phyloP scores from a whole-genome alignment of 2,888 invertebrate species.

The Tetheella fluctuosa region DNA sequence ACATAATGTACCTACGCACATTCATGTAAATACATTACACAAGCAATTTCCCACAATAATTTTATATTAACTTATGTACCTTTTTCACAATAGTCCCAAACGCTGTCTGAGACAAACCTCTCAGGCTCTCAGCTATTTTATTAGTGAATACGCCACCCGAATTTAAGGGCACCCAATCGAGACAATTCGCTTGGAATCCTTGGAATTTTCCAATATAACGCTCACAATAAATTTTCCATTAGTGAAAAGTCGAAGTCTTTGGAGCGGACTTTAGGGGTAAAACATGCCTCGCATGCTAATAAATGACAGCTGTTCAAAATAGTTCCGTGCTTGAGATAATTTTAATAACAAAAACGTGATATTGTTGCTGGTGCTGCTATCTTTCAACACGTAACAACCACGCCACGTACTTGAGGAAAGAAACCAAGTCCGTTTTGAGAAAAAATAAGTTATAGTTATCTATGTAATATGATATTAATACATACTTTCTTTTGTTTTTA shows the following conservation, averaged over 20 bases:
- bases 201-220: slow-evolving; percentile 54
- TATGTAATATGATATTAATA: no score
- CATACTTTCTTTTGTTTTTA: no score
- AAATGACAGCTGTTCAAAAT: slow-evolving; percentile 25
- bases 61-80: neutral
- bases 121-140: slow-evolving; percentile 16
- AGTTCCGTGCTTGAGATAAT: slow-evolving; percentile 16
- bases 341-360: slow-evolving; percentile 5
- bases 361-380: neutral
- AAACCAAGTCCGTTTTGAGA: neutral
- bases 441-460: neutral
- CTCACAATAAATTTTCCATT: slow-evolving; percentile 55
- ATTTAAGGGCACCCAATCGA: slow-evolving; percentile 38
- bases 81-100: neutral
- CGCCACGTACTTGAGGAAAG: neutral
- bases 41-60: no score
- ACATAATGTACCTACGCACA: no score
- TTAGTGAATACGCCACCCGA: slow-evolving; percentile 33
- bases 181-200: slow-evolving; percentile 41
- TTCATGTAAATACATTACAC: no score
- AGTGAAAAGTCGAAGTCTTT: slow-evolving; percentile 42
- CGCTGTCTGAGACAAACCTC: neutral
- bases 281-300: slow-evolving; percentile 35
- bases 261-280: slow-evolving; percentile 23
- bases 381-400: neutral